Evolutionary conservation across 2,888 invertebrate genomes (phyloP).

Genomic region (Drosophila picticornis): DNA sequence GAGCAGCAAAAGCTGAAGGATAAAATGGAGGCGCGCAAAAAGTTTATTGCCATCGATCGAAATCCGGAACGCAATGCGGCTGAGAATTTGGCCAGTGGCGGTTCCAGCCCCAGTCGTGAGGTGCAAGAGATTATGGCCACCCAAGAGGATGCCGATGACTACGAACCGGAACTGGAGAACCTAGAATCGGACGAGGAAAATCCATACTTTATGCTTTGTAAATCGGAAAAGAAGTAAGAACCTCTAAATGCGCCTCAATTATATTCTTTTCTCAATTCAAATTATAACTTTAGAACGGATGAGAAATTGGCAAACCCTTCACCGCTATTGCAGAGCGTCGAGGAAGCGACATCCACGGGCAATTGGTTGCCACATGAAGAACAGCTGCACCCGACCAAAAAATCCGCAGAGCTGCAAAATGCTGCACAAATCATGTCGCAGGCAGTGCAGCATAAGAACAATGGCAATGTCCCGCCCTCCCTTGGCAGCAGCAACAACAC

Average conservation of each 20-base stretch:
- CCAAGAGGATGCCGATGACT: conserved; percentile 85
- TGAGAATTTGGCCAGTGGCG: conserved; percentile 89
- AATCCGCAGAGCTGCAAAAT: conserved; percentile 83
- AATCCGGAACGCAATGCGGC: conserved; percentile 77
- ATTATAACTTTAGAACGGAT: conserved; percentile 36
- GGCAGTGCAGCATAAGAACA: conserved; percentile 77
- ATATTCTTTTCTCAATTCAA: not conserved
- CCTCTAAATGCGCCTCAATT: not conserved
- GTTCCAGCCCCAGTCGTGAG: conserved; percentile 95
- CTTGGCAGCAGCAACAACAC: conserved; percentile 58
- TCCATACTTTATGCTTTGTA: conserved; percentile 34
- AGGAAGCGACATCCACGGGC: conserved; percentile 20
- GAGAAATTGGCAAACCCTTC: conserved; percentile 53
- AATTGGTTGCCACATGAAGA: conserved; percentile 70
- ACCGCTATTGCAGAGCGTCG: conserved; percentile 44
- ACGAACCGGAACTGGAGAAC: conserved; percentile 54
- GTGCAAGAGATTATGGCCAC: conserved; percentile 94
- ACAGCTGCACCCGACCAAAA: conserved; percentile 75
- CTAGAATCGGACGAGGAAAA: conserved; percentile 63
- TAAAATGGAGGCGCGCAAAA: conserved; percentile 81
- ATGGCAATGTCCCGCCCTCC: conserved; percentile 69
- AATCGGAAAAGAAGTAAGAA: conserved; percentile 42
- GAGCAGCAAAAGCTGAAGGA: conserved; percentile 84
- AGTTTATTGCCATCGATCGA: conserved; percentile 80
- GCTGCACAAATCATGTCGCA: conserved; percentile 84